Percentiles rank a stretch among this genome's conserved stretches.
Evolutionary conservation across 2,113 vertebrate genomes (phyloP).

Genomic region (Candoia aspera): DNA sequence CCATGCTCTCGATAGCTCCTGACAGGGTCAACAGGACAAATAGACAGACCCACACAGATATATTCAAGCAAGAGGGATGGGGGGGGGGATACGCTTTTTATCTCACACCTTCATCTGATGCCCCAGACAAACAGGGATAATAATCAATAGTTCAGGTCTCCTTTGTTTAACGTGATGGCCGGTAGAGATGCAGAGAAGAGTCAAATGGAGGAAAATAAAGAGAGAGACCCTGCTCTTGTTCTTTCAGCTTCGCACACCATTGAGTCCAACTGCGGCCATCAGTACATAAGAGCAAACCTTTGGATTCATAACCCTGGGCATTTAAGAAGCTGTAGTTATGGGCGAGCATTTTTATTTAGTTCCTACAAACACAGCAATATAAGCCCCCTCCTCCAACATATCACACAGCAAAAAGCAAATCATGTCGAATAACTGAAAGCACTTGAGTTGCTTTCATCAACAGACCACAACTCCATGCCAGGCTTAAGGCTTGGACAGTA

Average conservation of each 20-base stretch:
- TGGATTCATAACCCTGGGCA: not conserved
- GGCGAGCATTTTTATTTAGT: not conserved
- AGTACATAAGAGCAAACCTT: not conserved
- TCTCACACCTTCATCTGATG: not conserved
- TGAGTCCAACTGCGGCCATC: not conserved
- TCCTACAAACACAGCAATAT: not conserved
- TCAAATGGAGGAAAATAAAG: not conserved
- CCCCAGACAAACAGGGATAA: not conserved
- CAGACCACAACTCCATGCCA: too few species aligned
- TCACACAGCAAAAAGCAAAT: not conserved
- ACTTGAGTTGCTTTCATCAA: too few species aligned
- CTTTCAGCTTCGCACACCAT: not conserved
- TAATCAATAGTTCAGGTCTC: not conserved
- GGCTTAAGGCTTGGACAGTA: too few species aligned
- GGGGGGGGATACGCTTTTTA: not conserved
- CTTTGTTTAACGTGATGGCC: not conserved
- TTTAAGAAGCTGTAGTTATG: not conserved
- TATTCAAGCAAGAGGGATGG: not conserved
- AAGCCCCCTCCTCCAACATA: not conserved
- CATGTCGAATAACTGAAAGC: not conserved
- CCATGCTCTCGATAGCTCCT: not conserved
- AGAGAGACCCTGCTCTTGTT: not conserved
- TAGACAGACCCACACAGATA: not conserved
- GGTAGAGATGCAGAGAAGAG: not conserved
- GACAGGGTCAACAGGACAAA: slow-evolving; percentile 7